Conservation (phyloP, 1,140 invertebrate species). For the Lepidurus arcticus region DNA sequence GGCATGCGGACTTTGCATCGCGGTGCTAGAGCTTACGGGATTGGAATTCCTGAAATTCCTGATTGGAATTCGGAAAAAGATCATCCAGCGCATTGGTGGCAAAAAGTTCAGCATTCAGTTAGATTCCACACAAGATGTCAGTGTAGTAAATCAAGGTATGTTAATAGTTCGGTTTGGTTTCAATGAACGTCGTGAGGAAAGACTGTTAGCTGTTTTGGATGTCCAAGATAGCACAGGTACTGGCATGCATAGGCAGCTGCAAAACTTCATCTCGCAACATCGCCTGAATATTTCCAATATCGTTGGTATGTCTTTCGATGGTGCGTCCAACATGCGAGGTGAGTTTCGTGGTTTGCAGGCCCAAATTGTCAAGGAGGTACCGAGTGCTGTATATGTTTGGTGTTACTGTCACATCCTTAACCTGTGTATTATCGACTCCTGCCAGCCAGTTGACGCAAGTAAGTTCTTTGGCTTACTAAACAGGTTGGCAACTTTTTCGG, state of each 20-base stretch:
- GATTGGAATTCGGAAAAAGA: too few species aligned
- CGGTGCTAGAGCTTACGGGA: too few species aligned
- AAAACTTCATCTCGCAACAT: too few species aligned
- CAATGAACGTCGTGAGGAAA: background rate
- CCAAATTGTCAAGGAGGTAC: background rate
- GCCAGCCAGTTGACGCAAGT: too few species aligned
- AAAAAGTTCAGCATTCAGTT: too few species aligned
- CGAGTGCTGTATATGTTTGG: conserved; percentile 22
- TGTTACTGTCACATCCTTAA: background rate
- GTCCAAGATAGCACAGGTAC: background rate
- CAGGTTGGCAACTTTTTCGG: too few species aligned
- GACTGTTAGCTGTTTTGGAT: background rate
- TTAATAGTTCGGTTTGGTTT: background rate
- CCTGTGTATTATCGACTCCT: background rate
- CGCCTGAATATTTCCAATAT: background rate
- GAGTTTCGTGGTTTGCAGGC: background rate
- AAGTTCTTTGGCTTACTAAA: too few species aligned
- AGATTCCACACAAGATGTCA: too few species aligned
- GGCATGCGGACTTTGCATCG: too few species aligned
- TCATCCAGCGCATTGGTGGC: too few species aligned
- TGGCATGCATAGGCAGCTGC: too few species aligned
- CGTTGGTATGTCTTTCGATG: conserved; percentile 23
- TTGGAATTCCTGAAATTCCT: too few species aligned
- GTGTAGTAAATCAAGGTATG: conserved; percentile 1
- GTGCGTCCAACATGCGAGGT: conserved; percentile 28